Percentiles rank a stretch among this genome's conserved stretches.
Conservation (phyloP, 1,140 invertebrate genomes). For the Drosophila baimaii region DNA sequence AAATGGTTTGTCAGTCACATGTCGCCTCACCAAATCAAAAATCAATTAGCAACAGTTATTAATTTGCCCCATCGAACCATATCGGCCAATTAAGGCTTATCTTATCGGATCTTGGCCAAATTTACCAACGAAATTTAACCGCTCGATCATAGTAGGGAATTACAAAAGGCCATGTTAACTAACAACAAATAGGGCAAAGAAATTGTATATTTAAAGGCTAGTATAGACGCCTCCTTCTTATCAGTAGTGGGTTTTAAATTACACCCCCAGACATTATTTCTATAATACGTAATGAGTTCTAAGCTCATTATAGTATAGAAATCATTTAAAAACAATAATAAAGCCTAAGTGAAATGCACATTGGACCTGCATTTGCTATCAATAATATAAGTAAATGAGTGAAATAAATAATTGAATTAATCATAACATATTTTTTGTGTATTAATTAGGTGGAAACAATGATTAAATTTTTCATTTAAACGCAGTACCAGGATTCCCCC, state of each 20-base stretch:
- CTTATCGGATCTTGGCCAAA: constrained; percentile 47
- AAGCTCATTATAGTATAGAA: constrained; percentile 4
- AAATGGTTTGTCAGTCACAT: constrained; percentile 25
- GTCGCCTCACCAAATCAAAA: constrained; percentile 22
- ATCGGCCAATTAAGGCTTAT: constrained; percentile 36
- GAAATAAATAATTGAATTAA: not conserved
- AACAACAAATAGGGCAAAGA: constrained; percentile 1
- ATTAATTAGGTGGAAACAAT: not conserved
- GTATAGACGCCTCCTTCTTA: constrained; percentile 19
- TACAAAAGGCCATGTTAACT: not conserved
- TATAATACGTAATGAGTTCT: constrained; percentile 16
- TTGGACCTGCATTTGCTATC: constrained; percentile 8
- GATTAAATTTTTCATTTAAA: no score
- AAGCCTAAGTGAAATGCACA: constrained; percentile 17
- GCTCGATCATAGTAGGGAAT: constrained; percentile 9
- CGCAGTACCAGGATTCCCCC: not conserved
- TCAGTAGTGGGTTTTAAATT: constrained; percentile 17
- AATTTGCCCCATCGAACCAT: constrained; percentile 39
- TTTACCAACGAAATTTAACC: constrained; percentile 29
- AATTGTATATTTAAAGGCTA: not conserved
- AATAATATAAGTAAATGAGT: not conserved
- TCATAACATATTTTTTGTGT: not conserved
- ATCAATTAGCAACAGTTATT: constrained; percentile 60
- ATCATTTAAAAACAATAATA: constrained; percentile 18
- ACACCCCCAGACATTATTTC: constrained; percentile 27